Evolutionary conservation across 1,140 invertebrate species (phyloP).

Genomic region (Panonychus citri): DNA sequence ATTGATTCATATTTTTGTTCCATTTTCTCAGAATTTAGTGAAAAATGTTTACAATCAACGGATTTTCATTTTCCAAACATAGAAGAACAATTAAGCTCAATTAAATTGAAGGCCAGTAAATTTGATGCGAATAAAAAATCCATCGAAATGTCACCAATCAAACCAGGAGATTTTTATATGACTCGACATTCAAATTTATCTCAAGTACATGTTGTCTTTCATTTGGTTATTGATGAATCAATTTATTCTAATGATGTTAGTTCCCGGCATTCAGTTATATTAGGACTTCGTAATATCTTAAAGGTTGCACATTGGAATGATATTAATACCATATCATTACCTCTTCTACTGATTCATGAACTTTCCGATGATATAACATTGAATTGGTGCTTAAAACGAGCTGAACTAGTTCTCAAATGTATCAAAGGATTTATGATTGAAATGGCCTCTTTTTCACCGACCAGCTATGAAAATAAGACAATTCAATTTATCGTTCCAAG

Average conservation of each 20-base stretch:
- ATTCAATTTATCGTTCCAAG: slow-evolving; percentile 57
- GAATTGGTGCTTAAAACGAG: slow-evolving; percentile 77
- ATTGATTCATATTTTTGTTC: neutral
- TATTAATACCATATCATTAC: slow-evolving; percentile 73
- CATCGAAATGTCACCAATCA: slow-evolving; percentile 14
- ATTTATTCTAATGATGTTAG: slow-evolving; percentile 53
- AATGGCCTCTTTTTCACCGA: slow-evolving; percentile 55
- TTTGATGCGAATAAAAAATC: neutral
- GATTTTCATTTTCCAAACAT: slow-evolving; percentile 75
- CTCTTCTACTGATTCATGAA: slow-evolving; percentile 62
- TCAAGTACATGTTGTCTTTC: slow-evolving; percentile 80
- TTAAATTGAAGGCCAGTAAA: neutral
- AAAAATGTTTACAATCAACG: slow-evolving; percentile 29
- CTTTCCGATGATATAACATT: slow-evolving; percentile 62
- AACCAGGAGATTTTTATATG: slow-evolving; percentile 76
- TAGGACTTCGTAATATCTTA: slow-evolving; percentile 78
- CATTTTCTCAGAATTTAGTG: slow-evolving; percentile 25
- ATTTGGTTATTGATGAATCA: slow-evolving; percentile 54
- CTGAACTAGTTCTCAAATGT: slow-evolving; percentile 91
- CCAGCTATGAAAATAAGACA: slow-evolving; percentile 67
- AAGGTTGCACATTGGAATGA: slow-evolving; percentile 80
- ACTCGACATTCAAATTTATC: slow-evolving; percentile 86
- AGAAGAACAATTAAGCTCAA: slow-evolving; percentile 45
- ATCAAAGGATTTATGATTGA: slow-evolving; percentile 99
- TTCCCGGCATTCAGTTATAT: slow-evolving; percentile 71